Evolutionary conservation across 2,888 invertebrate species (phyloP).

Genomic region (Drosophila cognata): DNA sequence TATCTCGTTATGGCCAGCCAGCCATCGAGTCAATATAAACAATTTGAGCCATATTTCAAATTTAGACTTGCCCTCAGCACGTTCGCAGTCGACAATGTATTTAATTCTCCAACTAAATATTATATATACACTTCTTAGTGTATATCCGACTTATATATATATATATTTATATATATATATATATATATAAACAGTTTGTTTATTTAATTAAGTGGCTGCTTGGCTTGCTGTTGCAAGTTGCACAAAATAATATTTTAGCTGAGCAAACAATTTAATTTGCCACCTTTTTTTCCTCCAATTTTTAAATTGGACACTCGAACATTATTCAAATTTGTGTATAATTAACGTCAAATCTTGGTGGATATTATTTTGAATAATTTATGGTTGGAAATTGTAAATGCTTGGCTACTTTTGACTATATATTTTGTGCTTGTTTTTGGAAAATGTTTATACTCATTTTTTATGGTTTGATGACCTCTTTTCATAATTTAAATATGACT

Average conservation of each 20-base stretch:
- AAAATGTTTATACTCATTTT: background rate
- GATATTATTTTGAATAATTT: background rate
- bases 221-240: conserved; percentile 19
- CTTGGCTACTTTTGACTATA: background rate
- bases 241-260: conserved; percentile 19
- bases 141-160: background rate
- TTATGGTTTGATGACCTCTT: background rate
- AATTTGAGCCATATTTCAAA: conserved; percentile 38
- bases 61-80: conserved; percentile 1
- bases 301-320: no score
- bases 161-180: background rate
- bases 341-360: background rate
- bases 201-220: conserved; percentile 24
- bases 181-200: conserved; percentile 16
- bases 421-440: background rate
- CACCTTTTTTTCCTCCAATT: background rate
- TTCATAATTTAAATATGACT: background rate
- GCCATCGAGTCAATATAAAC: conserved; percentile 15
- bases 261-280: conserved; percentile 2
- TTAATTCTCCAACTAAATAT: background rate
- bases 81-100: background rate
- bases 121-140: background rate
- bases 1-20: conserved; percentile 22
- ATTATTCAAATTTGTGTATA: background rate
- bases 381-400: background rate